These are phyloP conservation scores for Chrysomela aeneicollis DNA, from an alignment of 2,888 invertebrate genomes.

Conservation along the genomic window DNA sequence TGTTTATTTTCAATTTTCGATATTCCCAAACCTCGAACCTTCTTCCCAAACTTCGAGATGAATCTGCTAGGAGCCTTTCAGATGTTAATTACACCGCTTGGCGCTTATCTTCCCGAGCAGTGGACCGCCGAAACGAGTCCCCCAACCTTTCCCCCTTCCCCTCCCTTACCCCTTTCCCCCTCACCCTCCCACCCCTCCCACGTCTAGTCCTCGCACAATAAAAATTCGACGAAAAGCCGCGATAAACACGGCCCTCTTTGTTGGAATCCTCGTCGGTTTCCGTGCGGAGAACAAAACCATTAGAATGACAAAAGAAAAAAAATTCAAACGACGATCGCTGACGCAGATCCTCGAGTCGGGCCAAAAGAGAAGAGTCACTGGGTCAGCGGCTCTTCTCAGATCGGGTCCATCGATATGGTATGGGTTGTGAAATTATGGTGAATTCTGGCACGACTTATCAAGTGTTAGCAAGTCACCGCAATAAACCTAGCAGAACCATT, in stretches of 20 bases:
- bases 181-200: background rate
- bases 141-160: background rate
- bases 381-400: too few relatives aligned
- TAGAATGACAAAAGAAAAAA: constrained; percentile 21
- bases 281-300: constrained; percentile 19
- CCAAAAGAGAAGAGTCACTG: constrained; percentile 34
- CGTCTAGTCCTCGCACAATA: constrained; percentile 18
- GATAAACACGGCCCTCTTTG: constrained; percentile 29
- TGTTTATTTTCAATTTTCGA: too few relatives aligned
- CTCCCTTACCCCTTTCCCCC: background rate
- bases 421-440: too few relatives aligned
- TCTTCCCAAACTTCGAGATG: too few relatives aligned
- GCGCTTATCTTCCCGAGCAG: background rate
- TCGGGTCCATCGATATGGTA: too few relatives aligned
- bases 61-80: too few relatives aligned
- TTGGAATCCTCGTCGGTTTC: constrained; percentile 13
- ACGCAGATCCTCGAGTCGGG: constrained; percentile 28
- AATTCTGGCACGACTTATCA: constrained; percentile 8
- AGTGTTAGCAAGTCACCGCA: too few relatives aligned
- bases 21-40: too few relatives aligned
- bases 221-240: constrained; percentile 25
- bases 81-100: background rate
- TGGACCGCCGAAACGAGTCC: background rate
- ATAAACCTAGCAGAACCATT: too few relatives aligned
- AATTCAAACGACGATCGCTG: constrained; percentile 22